Evolutionary conservation across 30 jellyfish, hydroid and myxozoan genomes (phyloP).

Genomic region (Turritopsis rubra): DNA sequence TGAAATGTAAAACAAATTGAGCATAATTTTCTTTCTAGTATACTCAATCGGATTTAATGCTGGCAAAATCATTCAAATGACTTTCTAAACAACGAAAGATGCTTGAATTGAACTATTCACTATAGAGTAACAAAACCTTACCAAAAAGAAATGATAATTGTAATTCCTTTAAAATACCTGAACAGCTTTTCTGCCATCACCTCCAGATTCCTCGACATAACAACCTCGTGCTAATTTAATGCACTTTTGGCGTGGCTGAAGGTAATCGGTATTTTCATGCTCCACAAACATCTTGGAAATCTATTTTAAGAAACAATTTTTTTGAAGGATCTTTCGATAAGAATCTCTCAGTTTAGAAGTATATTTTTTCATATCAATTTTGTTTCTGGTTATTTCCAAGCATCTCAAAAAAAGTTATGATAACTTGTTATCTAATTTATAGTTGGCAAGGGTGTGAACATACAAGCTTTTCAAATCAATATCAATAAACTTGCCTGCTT

Average conservation of each 20-base stretch:
- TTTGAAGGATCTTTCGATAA: no score
- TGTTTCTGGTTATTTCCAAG: no score
- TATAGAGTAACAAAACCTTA: no score
- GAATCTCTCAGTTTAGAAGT: no score
- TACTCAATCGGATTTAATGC: not conserved
- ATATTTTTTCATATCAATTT: no score
- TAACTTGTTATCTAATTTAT: no score
- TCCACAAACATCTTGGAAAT: not conserved
- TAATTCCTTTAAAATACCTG: no score
- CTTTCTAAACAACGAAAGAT: no score
- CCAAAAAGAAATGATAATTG: not conserved
- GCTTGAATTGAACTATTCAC: no score
- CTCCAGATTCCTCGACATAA: not conserved
- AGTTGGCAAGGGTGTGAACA: no score
- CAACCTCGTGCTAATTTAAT: not conserved
- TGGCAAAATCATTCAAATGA: no score
- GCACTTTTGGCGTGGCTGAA: not conserved
- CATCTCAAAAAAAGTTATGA: no score
- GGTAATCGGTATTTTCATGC: not conserved
- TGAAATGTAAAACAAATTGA: not conserved
- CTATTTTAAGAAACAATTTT: not conserved
- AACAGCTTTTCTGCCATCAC: not conserved
- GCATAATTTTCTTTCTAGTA: not conserved
- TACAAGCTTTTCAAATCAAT: not conserved
- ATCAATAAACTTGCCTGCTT: conserved; percentile 32